Percentiles rank a stretch among this genome's conserved stretches.
Conservation (phyloP, 2,113 vertebrate species). For the Amphilophus citrinellus region DNA sequence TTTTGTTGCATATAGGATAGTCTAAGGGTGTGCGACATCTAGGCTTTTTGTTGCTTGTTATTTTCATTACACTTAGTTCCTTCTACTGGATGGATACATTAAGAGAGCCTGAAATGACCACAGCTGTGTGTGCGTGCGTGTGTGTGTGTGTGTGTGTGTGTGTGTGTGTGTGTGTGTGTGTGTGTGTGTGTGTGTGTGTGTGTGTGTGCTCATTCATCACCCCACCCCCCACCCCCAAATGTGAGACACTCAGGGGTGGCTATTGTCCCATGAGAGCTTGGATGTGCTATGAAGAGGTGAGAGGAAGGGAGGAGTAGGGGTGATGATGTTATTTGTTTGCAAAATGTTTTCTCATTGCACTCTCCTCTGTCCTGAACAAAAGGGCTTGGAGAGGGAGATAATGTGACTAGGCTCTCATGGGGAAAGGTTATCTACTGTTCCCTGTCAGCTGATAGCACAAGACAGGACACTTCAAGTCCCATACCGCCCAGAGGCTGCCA, state of each 20-base stretch:
- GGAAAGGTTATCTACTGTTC: constrained; percentile 75
- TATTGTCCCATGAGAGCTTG: constrained; percentile 59
- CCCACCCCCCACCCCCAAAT: no score
- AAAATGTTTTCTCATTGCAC: constrained; percentile 56
- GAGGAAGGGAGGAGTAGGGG: constrained; percentile 30
- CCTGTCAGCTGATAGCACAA: constrained; percentile 52
- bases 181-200: not conserved
- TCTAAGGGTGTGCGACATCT: not conserved
- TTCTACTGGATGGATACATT: not conserved
- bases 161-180: not conserved
- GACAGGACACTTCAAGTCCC: constrained; percentile 56
- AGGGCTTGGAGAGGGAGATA: constrained; percentile 60
- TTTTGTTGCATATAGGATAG: not conserved
- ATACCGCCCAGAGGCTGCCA: constrained; percentile 31
- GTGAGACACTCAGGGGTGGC: constrained; percentile 22
- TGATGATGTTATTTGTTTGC: constrained; percentile 54
- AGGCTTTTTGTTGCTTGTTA: not conserved
- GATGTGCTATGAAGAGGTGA: constrained; percentile 13
- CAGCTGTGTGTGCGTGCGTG: not conserved
- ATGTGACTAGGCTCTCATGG: constrained; percentile 54
- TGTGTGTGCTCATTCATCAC: not conserved
- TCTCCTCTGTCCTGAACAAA: constrained; percentile 59
- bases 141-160: not conserved
- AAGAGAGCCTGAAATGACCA: not conserved
- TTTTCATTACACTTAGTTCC: constrained; percentile 20